Evolutionary conservation across 2,888 invertebrate species (phyloP), one percentile per base, ranked within the genome.

Genomic region (Adelognathus sp.): DNA sequence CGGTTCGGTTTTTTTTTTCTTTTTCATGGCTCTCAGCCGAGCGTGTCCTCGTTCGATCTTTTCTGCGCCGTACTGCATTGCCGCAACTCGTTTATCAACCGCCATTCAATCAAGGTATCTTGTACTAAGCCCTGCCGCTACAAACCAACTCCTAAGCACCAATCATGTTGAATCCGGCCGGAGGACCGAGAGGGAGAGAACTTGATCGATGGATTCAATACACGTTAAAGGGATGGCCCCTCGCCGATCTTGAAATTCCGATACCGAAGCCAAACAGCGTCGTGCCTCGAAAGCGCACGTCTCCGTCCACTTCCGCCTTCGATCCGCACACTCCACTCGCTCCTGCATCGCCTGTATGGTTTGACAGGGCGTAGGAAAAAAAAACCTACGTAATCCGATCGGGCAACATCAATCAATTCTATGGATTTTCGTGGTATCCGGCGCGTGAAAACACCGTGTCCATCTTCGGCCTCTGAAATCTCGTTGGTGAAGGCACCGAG

Each of bases 51-150:
- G 18, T 64, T 44, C 63, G 44, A 66, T 61, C 46, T 74, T 69
- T 60, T 69, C 16, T 41, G 52, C 58, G 39, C 41, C 44, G 21
- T 11, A 21, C 18, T 72, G 44, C 46, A 46, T 11, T 16, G 39
- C 50, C 16, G 41, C 64, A 52, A 82, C 84, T 87, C 85, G 83
- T 87, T 85, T 80, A 88, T 88, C 86, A 88, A 85, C 83, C 83
- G 81, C 86, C 83, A 88, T 88, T 88, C 88, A 88, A 88, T 88
- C 88, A 88, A 86, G 83, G 85, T 86, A 86, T 85, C 88, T 88
- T 88, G 88, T 88, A 88, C 84, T 85, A 88, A 87, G 86, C 85
- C 66, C 82, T 27, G 81, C 16, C 33, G 85, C 81, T 86, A 86
- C 87, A 87, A 88, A 87, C 88, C 85, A 79, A 70, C 82, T 61